These are phyloP conservation scores for Calliphora vicina DNA, from an alignment of 1,140 invertebrate genomes.

Conservation along the genomic window DNA sequence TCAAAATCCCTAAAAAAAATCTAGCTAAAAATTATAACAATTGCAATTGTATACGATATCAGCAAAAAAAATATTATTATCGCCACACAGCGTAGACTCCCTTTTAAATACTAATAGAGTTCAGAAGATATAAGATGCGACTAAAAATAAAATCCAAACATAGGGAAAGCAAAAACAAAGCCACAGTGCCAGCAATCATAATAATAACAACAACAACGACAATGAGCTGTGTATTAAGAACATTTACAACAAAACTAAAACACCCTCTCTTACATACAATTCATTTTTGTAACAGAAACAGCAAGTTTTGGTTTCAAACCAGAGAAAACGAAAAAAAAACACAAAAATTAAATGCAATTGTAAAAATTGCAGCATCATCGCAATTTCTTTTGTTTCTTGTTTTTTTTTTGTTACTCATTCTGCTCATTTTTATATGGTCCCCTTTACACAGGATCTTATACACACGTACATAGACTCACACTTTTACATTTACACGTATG, in stretches of 20 bases:
- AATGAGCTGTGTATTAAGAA: background rate
- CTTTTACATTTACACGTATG: background rate
- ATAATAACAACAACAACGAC: background rate
- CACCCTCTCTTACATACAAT: background rate
- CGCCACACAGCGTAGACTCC: background rate
- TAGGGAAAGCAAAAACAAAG: background rate
- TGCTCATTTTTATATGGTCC: background rate
- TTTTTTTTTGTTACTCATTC: too few relatives aligned
- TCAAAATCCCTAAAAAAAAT: background rate
- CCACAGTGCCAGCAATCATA: background rate
- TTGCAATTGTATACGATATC: background rate
- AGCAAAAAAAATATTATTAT: background rate
- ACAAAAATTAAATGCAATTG: slow-evolving; percentile 4
- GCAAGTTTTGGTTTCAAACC: background rate
- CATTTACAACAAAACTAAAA: background rate
- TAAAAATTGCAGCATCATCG: slow-evolving; percentile 15
- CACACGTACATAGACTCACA: background rate
- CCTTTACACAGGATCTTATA: background rate
- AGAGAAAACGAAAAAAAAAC: background rate
- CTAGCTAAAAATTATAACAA: slow-evolving; percentile 1
- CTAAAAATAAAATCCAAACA: background rate
- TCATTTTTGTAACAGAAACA: background rate
- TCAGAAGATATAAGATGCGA: background rate
- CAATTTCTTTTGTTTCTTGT: background rate
- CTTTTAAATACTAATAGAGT: slow-evolving; percentile 10